Conservation (phyloP, 2,113 vertebrate genomes). For the Halcyon malimbica region DNA sequence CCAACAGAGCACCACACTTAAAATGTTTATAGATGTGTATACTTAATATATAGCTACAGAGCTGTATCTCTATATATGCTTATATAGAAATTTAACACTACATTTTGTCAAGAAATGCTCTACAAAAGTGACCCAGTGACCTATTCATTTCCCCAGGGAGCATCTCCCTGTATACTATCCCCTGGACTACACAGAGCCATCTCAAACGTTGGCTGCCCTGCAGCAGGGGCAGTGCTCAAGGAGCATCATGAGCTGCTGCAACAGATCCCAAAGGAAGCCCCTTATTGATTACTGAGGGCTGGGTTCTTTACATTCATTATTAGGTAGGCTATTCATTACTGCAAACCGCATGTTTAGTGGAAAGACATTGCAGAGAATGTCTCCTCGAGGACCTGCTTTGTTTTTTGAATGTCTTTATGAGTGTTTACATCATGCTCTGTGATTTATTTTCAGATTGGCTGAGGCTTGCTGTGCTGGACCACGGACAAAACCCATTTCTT, state of each 20-base stretch:
- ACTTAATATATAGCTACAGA: neutral
- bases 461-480: neutral
- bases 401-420: neutral
- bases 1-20: neutral
- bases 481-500: neutral
- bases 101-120: neutral
- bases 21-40: neutral
- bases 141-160: neutral
- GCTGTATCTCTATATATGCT: neutral
- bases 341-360: neutral
- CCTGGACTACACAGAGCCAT: no score
- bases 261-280: neutral
- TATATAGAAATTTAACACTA: neutral
- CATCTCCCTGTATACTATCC: neutral
- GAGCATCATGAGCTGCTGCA: neutral
- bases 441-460: neutral
- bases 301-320: accelerated
- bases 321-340: neutral
- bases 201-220: neutral
- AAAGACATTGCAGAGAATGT: neutral
- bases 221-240: accelerated
- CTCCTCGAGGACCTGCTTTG: neutral
- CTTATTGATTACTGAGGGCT: neutral
- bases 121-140: no score
- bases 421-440: neutral